phyloP scores from a whole-genome alignment of 1,140 invertebrate species.

The Tachypleus tridentatus region DNA sequence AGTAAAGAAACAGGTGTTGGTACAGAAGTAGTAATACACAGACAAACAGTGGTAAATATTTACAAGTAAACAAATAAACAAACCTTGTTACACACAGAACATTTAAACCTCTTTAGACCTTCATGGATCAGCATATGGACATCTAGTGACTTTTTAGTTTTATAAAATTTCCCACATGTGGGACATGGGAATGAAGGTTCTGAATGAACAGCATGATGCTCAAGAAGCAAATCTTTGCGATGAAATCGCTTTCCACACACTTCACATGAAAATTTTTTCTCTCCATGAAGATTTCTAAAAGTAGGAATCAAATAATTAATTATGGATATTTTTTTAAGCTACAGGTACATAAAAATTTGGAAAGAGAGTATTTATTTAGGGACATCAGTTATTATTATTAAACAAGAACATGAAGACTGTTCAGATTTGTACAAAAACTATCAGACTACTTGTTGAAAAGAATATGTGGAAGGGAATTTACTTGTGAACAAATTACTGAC shows the following conservation, averaged over 20 bases:
- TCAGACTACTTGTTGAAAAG: no score
- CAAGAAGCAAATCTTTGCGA: constrained; percentile 35
- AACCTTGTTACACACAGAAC: constrained; percentile 38
- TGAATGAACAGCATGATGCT: constrained; percentile 37
- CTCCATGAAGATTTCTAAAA: constrained; percentile 30
- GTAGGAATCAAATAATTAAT: not conserved
- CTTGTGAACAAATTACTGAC: no score
- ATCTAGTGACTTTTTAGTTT: constrained; percentile 39
- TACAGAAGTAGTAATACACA: no score
- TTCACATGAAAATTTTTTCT: constrained; percentile 35
- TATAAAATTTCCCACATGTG: constrained; percentile 36
- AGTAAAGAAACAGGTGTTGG: constrained; percentile 8
- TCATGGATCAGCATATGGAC: constrained; percentile 34
- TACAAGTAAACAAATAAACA: constrained; percentile 2
- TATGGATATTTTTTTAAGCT: no score
- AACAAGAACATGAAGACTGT: not conserved
- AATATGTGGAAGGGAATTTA: no score
- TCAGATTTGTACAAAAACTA: no score
- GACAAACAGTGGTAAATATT: no score
- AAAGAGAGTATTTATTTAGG: not conserved
- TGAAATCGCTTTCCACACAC: constrained; percentile 39
- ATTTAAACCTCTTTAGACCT: constrained; percentile 33
- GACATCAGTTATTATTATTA: not conserved
- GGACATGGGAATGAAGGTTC: constrained; percentile 34
- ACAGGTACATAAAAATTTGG: not conserved